Evolutionary conservation across 1,140 invertebrate species (phyloP), one percentile per base, ranked within the genome.

Genomic region (Helicoverpa armigera): DNA sequence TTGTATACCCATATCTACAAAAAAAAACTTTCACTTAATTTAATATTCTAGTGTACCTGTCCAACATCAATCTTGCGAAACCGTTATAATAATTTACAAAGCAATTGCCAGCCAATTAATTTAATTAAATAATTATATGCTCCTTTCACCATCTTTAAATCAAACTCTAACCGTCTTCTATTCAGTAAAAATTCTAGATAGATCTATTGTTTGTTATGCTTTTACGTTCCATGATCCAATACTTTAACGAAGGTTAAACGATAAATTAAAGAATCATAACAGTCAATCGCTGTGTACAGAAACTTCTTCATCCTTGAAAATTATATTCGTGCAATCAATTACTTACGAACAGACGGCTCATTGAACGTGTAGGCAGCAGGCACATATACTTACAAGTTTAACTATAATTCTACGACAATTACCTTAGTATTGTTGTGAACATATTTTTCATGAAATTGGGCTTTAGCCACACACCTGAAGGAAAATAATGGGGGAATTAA

Each of bases 181-280:
- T 48, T 48, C 16, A 50, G n/a, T 35, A 2, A n/a, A 51, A 70
- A n/a, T 54, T 72, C 50, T 72, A 54, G 69, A 72, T 51, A 53
- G 50, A 53, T 54, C 69, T 53, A 72, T 72, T 54, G 69, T 72
- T 63, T 13, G 35, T 43, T 43, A 43, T 63, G 3, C 29, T 31
- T 29, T 29, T 18, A 29, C 23, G n/a, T 14, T 73, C 16, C 56
- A 73, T 13, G 70, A 73, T 73, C 48, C 70, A 73, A 58, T 73
- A 58, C 70, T 13, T 73, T 58, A 73, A 73, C 70, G 18, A 73
- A 54, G 70, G 70, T 73, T 73, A 73, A 73, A 73, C 70, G 70
- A 73, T 75, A 61, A 58, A 75, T 61, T 48, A 51, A 53, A 70
- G 31, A 75, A 61, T 29, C 61, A 61, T 48, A 75, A 75, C 58